Evolutionary conservation across 1,140 invertebrate species (phyloP), one percentile per base, ranked within the genome.

Genomic region (Kradibia gibbosae): DNA sequence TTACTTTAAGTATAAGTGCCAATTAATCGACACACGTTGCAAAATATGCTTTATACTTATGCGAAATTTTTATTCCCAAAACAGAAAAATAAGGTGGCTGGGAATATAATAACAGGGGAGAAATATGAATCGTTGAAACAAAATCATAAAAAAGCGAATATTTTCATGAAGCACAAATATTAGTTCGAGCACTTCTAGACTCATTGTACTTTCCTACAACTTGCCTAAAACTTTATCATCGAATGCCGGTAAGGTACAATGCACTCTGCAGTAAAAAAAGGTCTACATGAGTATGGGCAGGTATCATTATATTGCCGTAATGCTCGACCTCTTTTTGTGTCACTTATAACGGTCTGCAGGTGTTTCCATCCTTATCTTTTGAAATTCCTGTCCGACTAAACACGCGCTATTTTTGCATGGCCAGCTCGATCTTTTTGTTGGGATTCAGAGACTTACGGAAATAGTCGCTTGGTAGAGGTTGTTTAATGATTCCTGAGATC

Each of bases 1-100:
- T 67, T 67, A 67, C 42, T 39, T 67, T 39, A 39, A 67, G 36
- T 67, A 67, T 67, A 20, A 39, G 36, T 67, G 65, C 36, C 65
- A 67, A 71, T 71, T 20, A 71, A 72, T 72, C 45, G 70, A 15
- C 70, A 3, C 22, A 28, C 42, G 5, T 28, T 72, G 42, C 42
- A 31, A 72, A 72, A 72, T 10, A 25, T 20, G 45, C 45, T 62
- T 20, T 48, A 50, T 50, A 50, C 45, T 50, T 50, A 72, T 72
- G 60, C 60, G 31, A 1, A 36, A 36, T 65, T 34, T 28, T 65
- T 34, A 36, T 65, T 65, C n/a, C 60, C 60, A 20, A 65, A 65
- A 36, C 60, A n/a, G 57, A 31, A 3, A 20, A 34, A 28, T 1
- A 65, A n/a, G n/a, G n/a, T n/a, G n/a, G n/a, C n/a, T n/a, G n/a